Conservation (phyloP, 1,140 invertebrate species). For the Drosophila virilis region DNA sequence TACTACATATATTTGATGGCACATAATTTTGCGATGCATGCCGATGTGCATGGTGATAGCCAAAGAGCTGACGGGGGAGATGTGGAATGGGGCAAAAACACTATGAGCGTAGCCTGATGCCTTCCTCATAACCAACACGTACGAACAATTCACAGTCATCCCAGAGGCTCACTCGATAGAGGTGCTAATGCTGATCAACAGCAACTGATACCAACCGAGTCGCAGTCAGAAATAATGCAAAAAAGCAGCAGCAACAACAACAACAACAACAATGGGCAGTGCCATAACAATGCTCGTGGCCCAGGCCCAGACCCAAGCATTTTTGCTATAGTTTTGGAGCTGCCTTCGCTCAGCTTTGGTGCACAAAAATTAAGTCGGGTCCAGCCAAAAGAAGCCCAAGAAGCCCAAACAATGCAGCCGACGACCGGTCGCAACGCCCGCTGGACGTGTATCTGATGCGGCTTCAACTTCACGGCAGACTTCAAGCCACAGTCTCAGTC, state of each 20-base stretch:
- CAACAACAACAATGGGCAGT: conserved; percentile 27
- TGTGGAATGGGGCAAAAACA: not conserved
- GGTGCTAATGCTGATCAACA: conserved; percentile 82
- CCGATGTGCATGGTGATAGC: conserved; percentile 52
- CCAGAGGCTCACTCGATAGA: conserved; percentile 68
- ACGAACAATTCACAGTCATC: conserved; percentile 69
- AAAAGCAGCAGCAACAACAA: conserved; percentile 56
- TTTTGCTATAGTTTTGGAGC: conserved; percentile 58
- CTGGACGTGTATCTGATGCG: conserved; percentile 81
- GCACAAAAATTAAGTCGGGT: conserved; percentile 66
- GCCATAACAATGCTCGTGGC: conserved; percentile 56
- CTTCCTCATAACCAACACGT: conserved; percentile 79
- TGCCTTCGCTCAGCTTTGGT: conserved; percentile 12
- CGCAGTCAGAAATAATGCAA: conserved; percentile 70
- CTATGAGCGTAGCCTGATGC: conserved; percentile 25
- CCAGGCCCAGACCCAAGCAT: conserved; percentile 36
- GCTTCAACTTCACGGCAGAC: conserved; percentile 39
- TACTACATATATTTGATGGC: conserved; percentile 46
- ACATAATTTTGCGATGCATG: conserved; percentile 66
- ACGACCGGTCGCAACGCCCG: conserved; percentile 70
- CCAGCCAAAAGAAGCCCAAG: conserved; percentile 30
- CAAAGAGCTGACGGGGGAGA: conserved; percentile 1
- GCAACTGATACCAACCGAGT: conserved; percentile 67
- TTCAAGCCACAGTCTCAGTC: conserved; percentile 40
- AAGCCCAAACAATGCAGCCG: conserved; percentile 55